phyloP scores from a whole-genome alignment of 1,140 invertebrate species.

The Pogonomyrmex barbatus region DNA sequence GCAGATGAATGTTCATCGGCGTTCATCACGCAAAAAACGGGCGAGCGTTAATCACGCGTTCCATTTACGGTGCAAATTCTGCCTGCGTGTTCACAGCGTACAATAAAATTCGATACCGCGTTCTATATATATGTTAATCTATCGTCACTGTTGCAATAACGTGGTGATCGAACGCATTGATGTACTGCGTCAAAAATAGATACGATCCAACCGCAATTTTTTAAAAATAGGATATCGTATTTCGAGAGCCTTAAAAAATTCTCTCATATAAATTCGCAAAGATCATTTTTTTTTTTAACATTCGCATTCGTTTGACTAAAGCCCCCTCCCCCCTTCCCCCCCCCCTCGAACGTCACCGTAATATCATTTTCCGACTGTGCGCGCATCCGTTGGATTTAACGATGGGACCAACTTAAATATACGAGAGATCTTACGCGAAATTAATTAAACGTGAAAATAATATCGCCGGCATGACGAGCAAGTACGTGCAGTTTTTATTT shows the following conservation, averaged over 20 bases:
- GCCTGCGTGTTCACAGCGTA: background rate
- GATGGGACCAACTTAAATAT: background rate
- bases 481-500: background rate
- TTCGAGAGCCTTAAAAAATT: background rate
- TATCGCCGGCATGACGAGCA: background rate
- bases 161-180: background rate
- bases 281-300: too few relatives aligned
- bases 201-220: background rate
- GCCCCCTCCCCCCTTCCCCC: too few relatives aligned
- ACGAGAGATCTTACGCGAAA: too few relatives aligned
- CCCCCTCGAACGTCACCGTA: too few relatives aligned
- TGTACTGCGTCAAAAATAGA: background rate
- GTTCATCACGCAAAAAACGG: background rate
- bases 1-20: constrained; percentile 25
- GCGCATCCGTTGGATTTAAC: background rate
- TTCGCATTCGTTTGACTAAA: background rate
- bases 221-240: constrained; percentile 29
- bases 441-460: background rate
- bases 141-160: background rate
- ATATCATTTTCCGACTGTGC: background rate
- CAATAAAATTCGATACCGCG: constrained; percentile 8
- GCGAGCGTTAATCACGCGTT: background rate
- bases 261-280: background rate
- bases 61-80: constrained; percentile 12
- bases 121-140: constrained; percentile 5